phyloP scores from a whole-genome alignment of 30 jellyfish, hydroid and myxozoan species.

The Hydractinia echinata region DNA sequence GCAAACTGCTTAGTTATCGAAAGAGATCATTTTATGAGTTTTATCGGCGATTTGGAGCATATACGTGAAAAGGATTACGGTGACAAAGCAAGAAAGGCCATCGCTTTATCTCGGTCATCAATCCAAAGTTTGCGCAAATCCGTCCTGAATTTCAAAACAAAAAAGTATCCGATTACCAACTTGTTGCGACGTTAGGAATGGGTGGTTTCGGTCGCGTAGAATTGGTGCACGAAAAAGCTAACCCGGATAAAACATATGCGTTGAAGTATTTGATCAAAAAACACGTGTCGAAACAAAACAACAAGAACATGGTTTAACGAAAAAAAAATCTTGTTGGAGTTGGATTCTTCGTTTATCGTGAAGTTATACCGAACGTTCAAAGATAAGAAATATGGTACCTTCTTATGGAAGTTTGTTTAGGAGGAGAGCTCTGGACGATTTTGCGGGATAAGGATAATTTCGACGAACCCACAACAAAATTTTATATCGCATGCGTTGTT shows the following conservation, averaged over 20 bases:
- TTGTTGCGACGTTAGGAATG: slow-evolving; percentile 78
- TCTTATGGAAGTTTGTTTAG: slow-evolving; percentile 94
- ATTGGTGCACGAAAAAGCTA: slow-evolving; percentile 70
- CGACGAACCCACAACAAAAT: slow-evolving; percentile 76
- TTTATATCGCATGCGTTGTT: slow-evolving; percentile 88
- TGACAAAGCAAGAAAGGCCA: slow-evolving; percentile 74
- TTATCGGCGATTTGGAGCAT: slow-evolving; percentile 55
- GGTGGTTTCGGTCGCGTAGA: slow-evolving; percentile 99
- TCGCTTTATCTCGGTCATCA: slow-evolving; percentile 8
- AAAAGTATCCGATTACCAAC: slow-evolving; percentile 49
- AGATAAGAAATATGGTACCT: slow-evolving; percentile 75
- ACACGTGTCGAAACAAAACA: slow-evolving; percentile 89
- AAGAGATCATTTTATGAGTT: slow-evolving; percentile 72
- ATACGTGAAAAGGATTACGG: slow-evolving; percentile 83
- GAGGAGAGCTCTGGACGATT: slow-evolving; percentile 97
- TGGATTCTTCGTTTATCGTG: slow-evolving; percentile 53
- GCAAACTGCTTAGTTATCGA: slow-evolving; percentile 89
- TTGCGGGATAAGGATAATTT: slow-evolving; percentile 73
- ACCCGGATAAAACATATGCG: slow-evolving; percentile 67
- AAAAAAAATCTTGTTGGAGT: slow-evolving; percentile 67
- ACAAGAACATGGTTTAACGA: slow-evolving; percentile 93
- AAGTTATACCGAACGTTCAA: slow-evolving; percentile 72
- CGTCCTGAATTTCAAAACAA: slow-evolving; percentile 51
- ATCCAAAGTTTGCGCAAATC: not conserved
- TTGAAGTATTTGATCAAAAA: slow-evolving; percentile 63